These are phyloP conservation scores for Amitus sp. DNA, from an alignment of 2,888 invertebrate genomes.

Conservation along the genomic window DNA sequence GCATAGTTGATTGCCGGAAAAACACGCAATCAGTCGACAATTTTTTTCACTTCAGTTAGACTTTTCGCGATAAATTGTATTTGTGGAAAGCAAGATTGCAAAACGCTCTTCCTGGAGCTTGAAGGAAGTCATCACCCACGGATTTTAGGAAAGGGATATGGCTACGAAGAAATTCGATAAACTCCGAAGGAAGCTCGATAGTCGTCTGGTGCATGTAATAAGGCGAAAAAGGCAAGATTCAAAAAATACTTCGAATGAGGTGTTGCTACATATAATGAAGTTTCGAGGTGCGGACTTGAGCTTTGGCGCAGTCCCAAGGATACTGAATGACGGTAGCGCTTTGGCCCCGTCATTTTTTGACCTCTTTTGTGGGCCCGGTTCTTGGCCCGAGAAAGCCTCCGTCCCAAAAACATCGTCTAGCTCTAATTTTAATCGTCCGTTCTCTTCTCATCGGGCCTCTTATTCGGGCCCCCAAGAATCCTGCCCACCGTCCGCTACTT, in stretches of 20 bases:
- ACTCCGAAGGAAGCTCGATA: neutral
- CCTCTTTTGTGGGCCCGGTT: conserved; percentile 32
- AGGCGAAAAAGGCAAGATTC: no score
- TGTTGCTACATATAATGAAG: no score
- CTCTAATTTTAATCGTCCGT: conserved; percentile 60
- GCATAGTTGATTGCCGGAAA: no score
- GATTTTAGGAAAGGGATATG: neutral
- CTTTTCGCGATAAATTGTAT: neutral
- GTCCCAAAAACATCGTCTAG: conserved; percentile 57
- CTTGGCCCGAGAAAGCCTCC: conserved; percentile 37
- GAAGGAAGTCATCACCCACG: neutral
- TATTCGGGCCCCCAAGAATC: conserved; percentile 33
- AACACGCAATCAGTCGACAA: neutral
- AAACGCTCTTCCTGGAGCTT: neutral
- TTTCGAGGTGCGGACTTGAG: no score
- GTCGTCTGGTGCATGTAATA: neutral
- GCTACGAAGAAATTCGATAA: neutral
- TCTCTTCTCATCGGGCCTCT: conserved; percentile 26
- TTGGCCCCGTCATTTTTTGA: conserved; percentile 60
- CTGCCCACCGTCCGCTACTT: conserved; percentile 27
- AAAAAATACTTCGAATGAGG: conserved; percentile 1
- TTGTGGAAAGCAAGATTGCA: neutral
- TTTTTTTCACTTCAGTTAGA: neutral
- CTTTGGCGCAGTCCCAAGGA: no score
- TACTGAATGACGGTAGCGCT: conserved; percentile 61